Evolutionary conservation across 2,888 invertebrate species (phyloP).

Genomic region (Lasioglossum lativentre): DNA sequence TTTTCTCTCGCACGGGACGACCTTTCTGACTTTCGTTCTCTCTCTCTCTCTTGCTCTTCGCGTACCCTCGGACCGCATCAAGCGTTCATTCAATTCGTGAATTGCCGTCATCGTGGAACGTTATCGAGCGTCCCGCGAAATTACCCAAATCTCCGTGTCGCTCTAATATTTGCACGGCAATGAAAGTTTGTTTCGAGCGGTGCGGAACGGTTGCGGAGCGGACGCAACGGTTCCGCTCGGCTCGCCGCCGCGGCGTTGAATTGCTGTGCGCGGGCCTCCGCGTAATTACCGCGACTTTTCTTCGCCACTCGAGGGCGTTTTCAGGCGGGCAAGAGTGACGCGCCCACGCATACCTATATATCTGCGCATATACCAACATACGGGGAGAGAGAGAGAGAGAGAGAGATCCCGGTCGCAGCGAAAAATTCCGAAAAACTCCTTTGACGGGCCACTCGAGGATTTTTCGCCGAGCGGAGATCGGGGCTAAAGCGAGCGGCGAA

Average conservation of each 20-base stretch:
- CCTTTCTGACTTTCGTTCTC: background rate
- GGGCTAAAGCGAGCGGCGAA: constrained; percentile 37
- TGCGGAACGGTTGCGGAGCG: background rate
- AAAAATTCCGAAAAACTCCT: constrained; percentile 61
- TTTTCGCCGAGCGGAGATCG: constrained; percentile 56
- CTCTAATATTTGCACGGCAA: constrained; percentile 24
- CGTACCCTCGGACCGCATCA: background rate
- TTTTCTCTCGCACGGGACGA: background rate
- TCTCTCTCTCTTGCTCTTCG: background rate
- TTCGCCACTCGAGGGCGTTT: constrained; percentile 55
- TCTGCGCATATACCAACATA: background rate
- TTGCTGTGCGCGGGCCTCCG: constrained; percentile 30
- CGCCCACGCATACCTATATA: constrained; percentile 13
- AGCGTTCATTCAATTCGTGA: constrained; percentile 38
- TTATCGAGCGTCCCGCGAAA: constrained; percentile 37
- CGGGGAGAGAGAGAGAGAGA: background rate
- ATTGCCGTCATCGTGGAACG: constrained; percentile 40
- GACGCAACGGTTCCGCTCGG: background rate
- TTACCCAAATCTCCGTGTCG: constrained; percentile 27
- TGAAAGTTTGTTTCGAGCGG: constrained; percentile 34
- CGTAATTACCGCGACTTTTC: constrained; percentile 60
- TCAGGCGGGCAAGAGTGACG: constrained; percentile 57
- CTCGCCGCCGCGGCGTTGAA: constrained; percentile 33
- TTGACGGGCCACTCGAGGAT: constrained; percentile 65
- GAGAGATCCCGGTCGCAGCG: background rate